Evolutionary conservation across 2,797 vertebrate genomes (phyloP).

Genomic region (Basileuterus tristriatus): DNA sequence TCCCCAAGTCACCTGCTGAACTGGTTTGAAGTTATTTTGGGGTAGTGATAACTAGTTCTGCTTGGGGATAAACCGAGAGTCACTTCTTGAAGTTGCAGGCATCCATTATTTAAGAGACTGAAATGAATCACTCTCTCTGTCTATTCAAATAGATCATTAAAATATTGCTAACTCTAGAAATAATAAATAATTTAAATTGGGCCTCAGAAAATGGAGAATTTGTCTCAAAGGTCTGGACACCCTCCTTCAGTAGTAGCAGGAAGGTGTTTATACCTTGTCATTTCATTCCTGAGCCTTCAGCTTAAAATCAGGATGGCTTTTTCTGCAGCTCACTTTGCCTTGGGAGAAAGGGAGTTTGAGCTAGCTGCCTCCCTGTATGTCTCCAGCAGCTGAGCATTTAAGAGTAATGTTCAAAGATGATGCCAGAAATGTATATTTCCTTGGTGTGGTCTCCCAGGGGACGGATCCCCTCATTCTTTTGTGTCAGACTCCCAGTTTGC

Average conservation of each 20-base stretch:
- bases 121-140: not conserved
- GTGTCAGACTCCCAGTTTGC: not conserved
- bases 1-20: not conserved
- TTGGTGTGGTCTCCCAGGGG: not conserved
- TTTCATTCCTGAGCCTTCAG: not conserved
- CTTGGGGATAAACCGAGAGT: not conserved
- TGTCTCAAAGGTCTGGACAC: not conserved
- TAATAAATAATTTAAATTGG: not conserved
- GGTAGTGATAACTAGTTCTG: not conserved
- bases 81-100: not conserved
- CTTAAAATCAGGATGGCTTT: not conserved
- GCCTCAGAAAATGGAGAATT: not conserved
- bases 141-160: not conserved
- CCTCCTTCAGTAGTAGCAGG: not conserved
- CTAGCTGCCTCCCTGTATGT: not conserved
- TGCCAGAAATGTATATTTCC: not conserved
- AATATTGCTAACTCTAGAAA: not conserved
- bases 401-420: not conserved
- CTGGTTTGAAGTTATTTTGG: not conserved
- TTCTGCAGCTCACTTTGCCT: not conserved
- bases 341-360: not conserved
- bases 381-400: not conserved
- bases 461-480: not conserved
- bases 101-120: not conserved
- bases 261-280: not conserved